These are phyloP conservation scores for Cryptus viduatorius DNA, from an alignment of 2,888 invertebrate species.

Conservation along the genomic window DNA sequence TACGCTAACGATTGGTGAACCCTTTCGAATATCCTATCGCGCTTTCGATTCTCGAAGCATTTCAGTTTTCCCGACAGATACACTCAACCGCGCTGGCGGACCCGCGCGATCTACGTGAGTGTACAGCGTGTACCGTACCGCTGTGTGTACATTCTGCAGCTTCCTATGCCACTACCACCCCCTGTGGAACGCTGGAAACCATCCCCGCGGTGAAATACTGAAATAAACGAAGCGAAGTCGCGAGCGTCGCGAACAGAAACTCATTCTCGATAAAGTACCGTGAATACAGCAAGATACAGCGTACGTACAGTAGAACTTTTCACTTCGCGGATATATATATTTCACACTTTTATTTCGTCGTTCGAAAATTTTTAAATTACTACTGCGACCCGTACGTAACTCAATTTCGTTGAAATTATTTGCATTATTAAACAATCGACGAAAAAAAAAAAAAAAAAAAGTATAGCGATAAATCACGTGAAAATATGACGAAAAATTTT, in stretches of 20 bases:
- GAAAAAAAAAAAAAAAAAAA: background rate
- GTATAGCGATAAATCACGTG: background rate
- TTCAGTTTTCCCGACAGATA: conserved; percentile 45
- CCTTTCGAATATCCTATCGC: conserved; percentile 19
- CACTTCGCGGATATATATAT: background rate
- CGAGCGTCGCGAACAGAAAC: conserved; percentile 62
- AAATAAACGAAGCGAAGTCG: conserved; percentile 64
- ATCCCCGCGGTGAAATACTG: conserved; percentile 62
- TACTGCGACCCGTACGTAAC: too few species aligned
- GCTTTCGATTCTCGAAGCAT: conserved; percentile 45
- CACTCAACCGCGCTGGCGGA: conserved; percentile 20
- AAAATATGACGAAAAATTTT: background rate
- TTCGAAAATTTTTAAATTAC: background rate
- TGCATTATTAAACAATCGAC: background rate
- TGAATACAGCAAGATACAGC: conserved; percentile 22
- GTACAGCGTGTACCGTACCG: background rate
- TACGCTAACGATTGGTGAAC: background rate
- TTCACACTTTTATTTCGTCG: background rate
- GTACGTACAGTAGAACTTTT: conserved; percentile 27
- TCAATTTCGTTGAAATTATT: too few species aligned
- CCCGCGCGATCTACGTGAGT: conserved; percentile 14
- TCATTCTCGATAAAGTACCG: conserved; percentile 44
- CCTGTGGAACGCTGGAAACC: conserved; percentile 56
- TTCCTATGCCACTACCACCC: conserved; percentile 31
- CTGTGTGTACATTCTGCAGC: conserved; percentile 20